phyloP scores from a whole-genome alignment of 2,797 vertebrate species.

The Anguilla megastoma region DNA sequence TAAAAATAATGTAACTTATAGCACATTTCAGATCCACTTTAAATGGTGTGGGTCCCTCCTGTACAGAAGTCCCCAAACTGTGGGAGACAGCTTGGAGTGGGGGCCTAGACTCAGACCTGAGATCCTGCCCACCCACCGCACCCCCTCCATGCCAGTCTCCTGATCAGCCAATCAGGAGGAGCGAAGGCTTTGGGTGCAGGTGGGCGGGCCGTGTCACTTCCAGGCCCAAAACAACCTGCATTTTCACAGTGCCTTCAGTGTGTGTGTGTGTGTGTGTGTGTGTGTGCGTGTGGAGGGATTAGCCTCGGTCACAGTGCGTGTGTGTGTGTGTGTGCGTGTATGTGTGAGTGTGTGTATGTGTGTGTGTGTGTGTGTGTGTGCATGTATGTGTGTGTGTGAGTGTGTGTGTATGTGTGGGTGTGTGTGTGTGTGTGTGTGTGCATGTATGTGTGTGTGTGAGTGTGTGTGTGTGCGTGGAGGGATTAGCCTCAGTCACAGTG shows the following conservation, averaged over 20 bases:
- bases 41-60: neutral
- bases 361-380: too few relatives aligned
- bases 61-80: neutral
- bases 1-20: neutral
- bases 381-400: neutral
- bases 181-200: neutral
- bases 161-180: conserved; percentile 22
- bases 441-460: too few relatives aligned
- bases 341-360: neutral
- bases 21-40: neutral
- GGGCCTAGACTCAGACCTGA: neutral
- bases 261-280: neutral
- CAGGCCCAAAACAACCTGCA: neutral
- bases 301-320: too few relatives aligned
- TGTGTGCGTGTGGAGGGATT: too few relatives aligned
- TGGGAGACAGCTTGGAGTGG: neutral
- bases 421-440: neutral
- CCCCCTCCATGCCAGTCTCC: neutral
- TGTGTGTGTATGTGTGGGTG: too few relatives aligned
- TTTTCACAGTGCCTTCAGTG: neutral
- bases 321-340: too few relatives aligned
- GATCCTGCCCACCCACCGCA: neutral
- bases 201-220: neutral
- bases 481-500: neutral
- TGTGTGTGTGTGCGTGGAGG: neutral